Evolutionary conservation across 2,797 vertebrate species (phyloP).

Genomic region (Moxostoma hubbsi): DNA sequence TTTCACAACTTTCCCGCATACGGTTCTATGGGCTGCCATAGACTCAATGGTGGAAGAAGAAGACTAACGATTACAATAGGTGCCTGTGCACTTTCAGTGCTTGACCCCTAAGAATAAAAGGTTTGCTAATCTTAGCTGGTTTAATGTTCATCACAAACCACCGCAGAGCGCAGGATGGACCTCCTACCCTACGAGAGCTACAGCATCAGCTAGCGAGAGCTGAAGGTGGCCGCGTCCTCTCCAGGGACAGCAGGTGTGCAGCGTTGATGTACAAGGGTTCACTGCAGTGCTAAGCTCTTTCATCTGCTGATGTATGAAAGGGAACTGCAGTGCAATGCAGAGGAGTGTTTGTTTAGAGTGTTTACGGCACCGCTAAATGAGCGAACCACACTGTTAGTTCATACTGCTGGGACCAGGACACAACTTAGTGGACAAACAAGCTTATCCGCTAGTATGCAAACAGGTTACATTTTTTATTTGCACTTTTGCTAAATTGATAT

Average conservation of each 20-base stretch:
- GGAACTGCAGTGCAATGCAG: not conserved
- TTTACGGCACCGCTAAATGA: not conserved
- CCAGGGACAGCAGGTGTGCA: constrained; percentile 60
- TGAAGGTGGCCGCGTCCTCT: constrained; percentile 60
- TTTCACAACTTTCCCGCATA: too few species aligned
- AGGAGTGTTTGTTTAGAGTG: not conserved
- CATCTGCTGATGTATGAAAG: not conserved
- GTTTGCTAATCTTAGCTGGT: too few species aligned
- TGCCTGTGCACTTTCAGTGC: too few species aligned
- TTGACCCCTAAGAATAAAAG: too few species aligned
- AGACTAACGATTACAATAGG: too few species aligned
- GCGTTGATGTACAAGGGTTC: constrained; percentile 58
- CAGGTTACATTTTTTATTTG: constrained; percentile 12
- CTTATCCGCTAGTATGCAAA: constrained; percentile 7
- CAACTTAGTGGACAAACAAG: not conserved
- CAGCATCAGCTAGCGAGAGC: constrained; percentile 24
- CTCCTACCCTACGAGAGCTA: constrained; percentile 4
- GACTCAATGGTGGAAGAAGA: too few species aligned
- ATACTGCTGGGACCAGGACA: not conserved
- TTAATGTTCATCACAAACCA: constrained; percentile 28
- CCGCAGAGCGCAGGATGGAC: constrained; percentile 4
- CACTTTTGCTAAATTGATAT: constrained; percentile 21
- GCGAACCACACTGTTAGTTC: not conserved
- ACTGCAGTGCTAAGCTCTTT: constrained; percentile 40
- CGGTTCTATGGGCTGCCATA: too few species aligned